Base-by-base conservation (phyloP, 1,140 invertebrate genomes). In the Drosophila aff. region DNA sequence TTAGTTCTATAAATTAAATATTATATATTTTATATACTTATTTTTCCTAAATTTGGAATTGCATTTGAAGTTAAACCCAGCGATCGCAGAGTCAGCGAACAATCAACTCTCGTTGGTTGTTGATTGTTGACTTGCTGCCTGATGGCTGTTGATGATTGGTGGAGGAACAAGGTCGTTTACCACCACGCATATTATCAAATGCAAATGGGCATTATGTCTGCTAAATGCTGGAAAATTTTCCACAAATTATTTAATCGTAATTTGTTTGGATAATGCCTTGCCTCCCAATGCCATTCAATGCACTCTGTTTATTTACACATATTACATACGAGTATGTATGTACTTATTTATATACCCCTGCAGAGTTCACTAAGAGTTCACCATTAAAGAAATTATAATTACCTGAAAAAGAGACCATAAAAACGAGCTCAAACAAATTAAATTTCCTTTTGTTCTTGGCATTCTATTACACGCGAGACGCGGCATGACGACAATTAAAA, bases 401-500 rank as follows among this genome's bases (percentile, higher is more conserved):
- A 18, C 31, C 7, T 23, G 52, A 44, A 73, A 73, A 73, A 31
- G 68, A 50, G 46, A 50, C 55, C 55, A 74, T 74, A 31, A 74
- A 65, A 74, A 61, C 7, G 44, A 44, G 71, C 46, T n/a, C 71
- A 74, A 61, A 23, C 44, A 11, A 61, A 73, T 74, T 74, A 74
- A 74, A 74, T 74, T 74, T 74, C 71, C 71, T 73, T 61, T 61
- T 73, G 55, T 73, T 74, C 68, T 74, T 74, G 71, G 52, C 46
- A 68, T 38, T 55, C 52, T 55, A 40, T 55, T 55, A 40, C 53
- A n/a, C 31, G 66, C 60, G 28, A 28, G 28, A 28, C 53, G 68
- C 53, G 68, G 69, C 68, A 16, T 31, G 55, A 40, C 36, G 21
- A 40, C 26, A 60, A 74, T 74, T 74, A 74, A 52, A 52, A 47